Percentiles rank a stretch among this genome's conserved stretches.
These are phyloP conservation scores for Lepidotrigona ventralis DNA, from an alignment of 1,140 invertebrate genomes.

Conservation along the genomic window DNA sequence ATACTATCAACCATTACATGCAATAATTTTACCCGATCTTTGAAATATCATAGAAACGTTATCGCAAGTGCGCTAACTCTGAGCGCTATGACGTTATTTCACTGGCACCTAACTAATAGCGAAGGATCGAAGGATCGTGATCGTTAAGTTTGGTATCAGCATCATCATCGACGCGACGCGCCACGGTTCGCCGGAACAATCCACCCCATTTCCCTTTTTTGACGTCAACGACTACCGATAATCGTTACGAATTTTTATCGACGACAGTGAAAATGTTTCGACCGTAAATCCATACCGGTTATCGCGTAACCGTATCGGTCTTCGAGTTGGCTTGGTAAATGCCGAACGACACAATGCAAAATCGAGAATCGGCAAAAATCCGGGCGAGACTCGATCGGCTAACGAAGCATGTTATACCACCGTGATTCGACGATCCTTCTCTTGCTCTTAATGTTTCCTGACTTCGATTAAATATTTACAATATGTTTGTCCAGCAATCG, in stretches of 20 bases:
- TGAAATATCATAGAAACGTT: not conserved
- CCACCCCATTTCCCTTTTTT: not conserved
- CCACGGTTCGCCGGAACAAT: too few species aligned
- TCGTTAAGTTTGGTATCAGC: not conserved
- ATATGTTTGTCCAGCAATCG: too few species aligned
- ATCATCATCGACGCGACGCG: not conserved
- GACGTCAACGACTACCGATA: not conserved
- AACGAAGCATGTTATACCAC: not conserved
- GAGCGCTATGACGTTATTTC: not conserved
- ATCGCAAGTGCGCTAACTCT: not conserved
- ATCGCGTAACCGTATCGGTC: not conserved
- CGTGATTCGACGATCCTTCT: not conserved
- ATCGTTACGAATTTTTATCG: slow-evolving; percentile 17
- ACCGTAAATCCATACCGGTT: slow-evolving; percentile 22
- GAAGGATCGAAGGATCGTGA: not conserved
- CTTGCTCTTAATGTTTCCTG: not conserved
- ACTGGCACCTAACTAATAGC: not conserved
- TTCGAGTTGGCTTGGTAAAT: not conserved
- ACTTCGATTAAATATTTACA: slow-evolving; percentile 26
- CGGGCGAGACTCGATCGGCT: not conserved
- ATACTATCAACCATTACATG: too few species aligned
- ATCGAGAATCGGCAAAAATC: not conserved
- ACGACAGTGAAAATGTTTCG: slow-evolving; percentile 14
- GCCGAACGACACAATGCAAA: not conserved
- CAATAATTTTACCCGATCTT: not conserved